Conservation (phyloP, 2,113 vertebrate genomes). For the Eolophus roseicapilla region DNA sequence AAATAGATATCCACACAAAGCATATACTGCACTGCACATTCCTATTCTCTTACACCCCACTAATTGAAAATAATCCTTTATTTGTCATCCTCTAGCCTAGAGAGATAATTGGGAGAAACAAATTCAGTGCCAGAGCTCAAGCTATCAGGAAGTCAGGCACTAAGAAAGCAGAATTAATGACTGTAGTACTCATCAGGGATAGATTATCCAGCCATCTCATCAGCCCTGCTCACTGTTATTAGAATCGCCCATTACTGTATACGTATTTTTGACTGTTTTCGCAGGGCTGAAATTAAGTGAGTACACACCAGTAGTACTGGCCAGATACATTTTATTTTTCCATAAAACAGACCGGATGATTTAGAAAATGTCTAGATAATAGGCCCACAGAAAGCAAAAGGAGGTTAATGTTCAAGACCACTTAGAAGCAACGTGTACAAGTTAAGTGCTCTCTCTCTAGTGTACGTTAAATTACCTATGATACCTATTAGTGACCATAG, state of each 20-base stretch:
- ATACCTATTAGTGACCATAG: not conserved
- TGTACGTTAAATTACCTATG: not conserved
- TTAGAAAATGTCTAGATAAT: constrained; percentile 49
- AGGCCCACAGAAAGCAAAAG: constrained; percentile 17
- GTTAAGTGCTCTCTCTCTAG: not conserved
- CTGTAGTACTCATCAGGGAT: not conserved
- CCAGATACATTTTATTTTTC: constrained; percentile 21
- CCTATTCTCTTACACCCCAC: not conserved
- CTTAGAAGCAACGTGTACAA: not conserved
- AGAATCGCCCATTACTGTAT: not conserved
- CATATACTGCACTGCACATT: not conserved
- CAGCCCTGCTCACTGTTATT: constrained; percentile 1
- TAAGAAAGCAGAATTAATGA: not conserved
- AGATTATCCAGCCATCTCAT: constrained; percentile 27
- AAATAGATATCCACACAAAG: not conserved
- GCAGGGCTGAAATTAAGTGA: constrained; percentile 22
- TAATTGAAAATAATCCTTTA: constrained; percentile 4
- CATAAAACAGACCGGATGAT: constrained; percentile 38
- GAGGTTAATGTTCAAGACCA: constrained; percentile 9
- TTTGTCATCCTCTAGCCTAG: not conserved
- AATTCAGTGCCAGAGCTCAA: not conserved
- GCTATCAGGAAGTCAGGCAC: not conserved
- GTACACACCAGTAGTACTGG: not conserved
- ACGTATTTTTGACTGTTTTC: constrained; percentile 18
- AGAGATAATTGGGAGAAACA: not conserved